Evolutionary conservation across 2,113 vertebrate genomes (phyloP).

Genomic region (Siniperca knerii): DNA sequence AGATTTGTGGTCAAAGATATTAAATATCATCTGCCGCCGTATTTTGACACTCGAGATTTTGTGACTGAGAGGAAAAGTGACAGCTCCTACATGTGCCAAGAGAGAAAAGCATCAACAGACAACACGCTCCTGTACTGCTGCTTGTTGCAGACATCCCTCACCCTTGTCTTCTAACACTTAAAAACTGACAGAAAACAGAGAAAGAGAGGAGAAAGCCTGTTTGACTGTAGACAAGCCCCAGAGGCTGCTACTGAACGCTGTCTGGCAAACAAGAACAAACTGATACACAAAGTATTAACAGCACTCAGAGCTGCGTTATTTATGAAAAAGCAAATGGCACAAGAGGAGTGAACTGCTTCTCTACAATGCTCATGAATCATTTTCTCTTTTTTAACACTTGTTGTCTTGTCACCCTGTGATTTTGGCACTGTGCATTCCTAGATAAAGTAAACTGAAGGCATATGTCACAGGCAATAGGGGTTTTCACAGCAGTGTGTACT

Average conservation of each 20-base stretch:
- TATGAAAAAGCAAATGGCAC: constrained; percentile 59
- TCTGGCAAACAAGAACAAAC: constrained; percentile 75
- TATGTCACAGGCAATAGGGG: constrained; percentile 49
- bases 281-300: constrained; percentile 69
- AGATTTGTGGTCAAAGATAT: constrained; percentile 35
- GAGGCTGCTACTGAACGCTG: constrained; percentile 68
- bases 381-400: constrained; percentile 13
- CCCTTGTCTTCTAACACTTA: constrained; percentile 73
- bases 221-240: constrained; percentile 73
- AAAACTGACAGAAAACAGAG: constrained; percentile 75
- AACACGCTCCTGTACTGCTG: constrained; percentile 51
- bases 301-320: constrained; percentile 48
- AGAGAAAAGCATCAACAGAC: constrained; percentile 61
- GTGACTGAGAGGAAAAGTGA: constrained; percentile 68
- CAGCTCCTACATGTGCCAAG: constrained; percentile 65
- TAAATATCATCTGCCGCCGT: background rate
- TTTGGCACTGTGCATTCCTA: constrained; percentile 28
- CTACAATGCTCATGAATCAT: constrained; percentile 22
- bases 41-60: constrained; percentile 53
- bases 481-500: constrained; percentile 60
- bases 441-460: constrained; percentile 54
- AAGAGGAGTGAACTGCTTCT: constrained; percentile 38
- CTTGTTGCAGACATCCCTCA: constrained; percentile 70
- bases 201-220: constrained; percentile 55
- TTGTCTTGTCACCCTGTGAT: constrained; percentile 47